Conservation (phyloP, 2,888 invertebrate genomes). For the Nowickia ferox region DNA sequence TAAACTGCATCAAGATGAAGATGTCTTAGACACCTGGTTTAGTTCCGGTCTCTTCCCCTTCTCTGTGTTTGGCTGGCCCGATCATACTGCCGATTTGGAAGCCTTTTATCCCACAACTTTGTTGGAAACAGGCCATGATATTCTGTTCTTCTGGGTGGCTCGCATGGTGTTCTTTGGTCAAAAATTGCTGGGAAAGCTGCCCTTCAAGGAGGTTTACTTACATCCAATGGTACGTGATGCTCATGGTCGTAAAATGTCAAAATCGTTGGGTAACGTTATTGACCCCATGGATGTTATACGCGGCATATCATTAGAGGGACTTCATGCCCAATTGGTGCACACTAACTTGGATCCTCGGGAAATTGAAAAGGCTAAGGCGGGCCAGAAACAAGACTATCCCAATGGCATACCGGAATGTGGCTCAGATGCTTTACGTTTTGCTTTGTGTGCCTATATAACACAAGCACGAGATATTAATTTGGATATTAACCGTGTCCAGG, state of each 20-base stretch:
- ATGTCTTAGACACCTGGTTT: slow-evolving; percentile 99
- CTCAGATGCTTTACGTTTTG: slow-evolving; percentile 87
- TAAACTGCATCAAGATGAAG: slow-evolving; percentile 91
- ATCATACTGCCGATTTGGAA: slow-evolving; percentile 88
- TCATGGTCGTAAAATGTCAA: slow-evolving; percentile 99
- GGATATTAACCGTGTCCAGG: slow-evolving; percentile 96
- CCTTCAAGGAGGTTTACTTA: slow-evolving; percentile 96
- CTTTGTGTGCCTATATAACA: slow-evolving; percentile 93
- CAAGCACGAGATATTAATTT: slow-evolving; percentile 97
- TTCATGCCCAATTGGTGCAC: slow-evolving; percentile 88
- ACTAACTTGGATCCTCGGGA: slow-evolving; percentile 95
- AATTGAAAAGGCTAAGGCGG: slow-evolving; percentile 88
- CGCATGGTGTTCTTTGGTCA: slow-evolving; percentile 99
- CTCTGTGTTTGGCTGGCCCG: slow-evolving; percentile 98
- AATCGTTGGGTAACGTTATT: slow-evolving; percentile 98
- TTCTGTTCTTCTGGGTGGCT: slow-evolving; percentile 99
- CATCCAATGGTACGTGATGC: slow-evolving; percentile 99
- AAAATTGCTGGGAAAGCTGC: slow-evolving; percentile 93
- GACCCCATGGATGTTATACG: slow-evolving; percentile 97
- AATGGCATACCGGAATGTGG: slow-evolving; percentile 98
- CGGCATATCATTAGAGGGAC: slow-evolving; percentile 91
- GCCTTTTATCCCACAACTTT: slow-evolving; percentile 96
- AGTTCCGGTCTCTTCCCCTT: slow-evolving; percentile 98
- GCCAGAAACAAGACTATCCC: slow-evolving; percentile 91
- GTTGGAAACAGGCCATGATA: slow-evolving; percentile 98